These are phyloP conservation scores for Drosophila birchii DNA, from an alignment of 2,888 invertebrate genomes.

Conservation along the genomic window DNA sequence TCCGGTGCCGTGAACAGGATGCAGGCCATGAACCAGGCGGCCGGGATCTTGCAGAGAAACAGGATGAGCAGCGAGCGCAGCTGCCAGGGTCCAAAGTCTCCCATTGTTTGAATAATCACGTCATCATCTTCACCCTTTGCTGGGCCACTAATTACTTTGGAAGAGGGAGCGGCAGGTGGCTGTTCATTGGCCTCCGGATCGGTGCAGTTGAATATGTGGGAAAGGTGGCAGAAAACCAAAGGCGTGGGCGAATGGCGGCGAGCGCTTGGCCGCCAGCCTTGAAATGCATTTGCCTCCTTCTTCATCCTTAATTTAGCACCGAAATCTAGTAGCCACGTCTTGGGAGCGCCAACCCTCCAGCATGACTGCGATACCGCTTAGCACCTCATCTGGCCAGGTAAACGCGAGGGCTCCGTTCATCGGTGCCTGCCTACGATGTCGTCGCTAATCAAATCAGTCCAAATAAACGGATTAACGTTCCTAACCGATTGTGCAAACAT, in stretches of 20 bases:
- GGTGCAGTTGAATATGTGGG: slow-evolving; percentile 28
- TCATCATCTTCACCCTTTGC: slow-evolving; percentile 49
- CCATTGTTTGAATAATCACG: slow-evolving; percentile 78
- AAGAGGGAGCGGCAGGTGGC: neutral
- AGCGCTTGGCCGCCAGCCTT: slow-evolving; percentile 32
- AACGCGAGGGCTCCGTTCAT: slow-evolving; percentile 35
- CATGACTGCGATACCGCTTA: slow-evolving; percentile 67
- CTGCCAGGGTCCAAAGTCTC: slow-evolving; percentile 85
- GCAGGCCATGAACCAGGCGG: slow-evolving; percentile 86
- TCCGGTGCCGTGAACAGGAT: slow-evolving; percentile 85
- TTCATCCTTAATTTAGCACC: slow-evolving; percentile 29
- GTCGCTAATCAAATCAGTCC: slow-evolving; percentile 68
- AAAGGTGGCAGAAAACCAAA: slow-evolving; percentile 24
- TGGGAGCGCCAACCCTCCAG: slow-evolving; percentile 51
- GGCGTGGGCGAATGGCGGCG: slow-evolving; percentile 49
- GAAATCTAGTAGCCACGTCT: slow-evolving; percentile 61
- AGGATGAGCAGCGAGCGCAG: slow-evolving; percentile 83
- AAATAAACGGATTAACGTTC: slow-evolving; percentile 44
- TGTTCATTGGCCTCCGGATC: slow-evolving; percentile 15
- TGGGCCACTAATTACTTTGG: neutral
- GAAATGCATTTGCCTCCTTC: slow-evolving; percentile 1
- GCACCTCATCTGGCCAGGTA: slow-evolving; percentile 50
- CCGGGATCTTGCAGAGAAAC: slow-evolving; percentile 85
- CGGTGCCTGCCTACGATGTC: slow-evolving; percentile 64
- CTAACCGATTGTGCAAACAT: slow-evolving; percentile 61